phyloP scores from a whole-genome alignment of 2,797 vertebrate species.

The Anas georgica region DNA sequence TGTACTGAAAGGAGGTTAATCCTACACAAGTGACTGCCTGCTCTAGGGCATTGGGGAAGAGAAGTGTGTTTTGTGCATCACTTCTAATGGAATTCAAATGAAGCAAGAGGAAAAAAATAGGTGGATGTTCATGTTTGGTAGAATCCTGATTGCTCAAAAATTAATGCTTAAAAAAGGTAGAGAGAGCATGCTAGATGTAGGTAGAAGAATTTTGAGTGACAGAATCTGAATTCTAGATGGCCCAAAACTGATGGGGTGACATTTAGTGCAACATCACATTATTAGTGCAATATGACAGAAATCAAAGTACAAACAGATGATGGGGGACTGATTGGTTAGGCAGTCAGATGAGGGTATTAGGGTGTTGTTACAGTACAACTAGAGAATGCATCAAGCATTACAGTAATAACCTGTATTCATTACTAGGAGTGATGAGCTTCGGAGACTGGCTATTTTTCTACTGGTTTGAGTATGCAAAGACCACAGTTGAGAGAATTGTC shows the following conservation, averaged over 20 bases:
- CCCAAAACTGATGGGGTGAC: neutral
- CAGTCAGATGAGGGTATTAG: neutral
- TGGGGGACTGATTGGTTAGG: neutral
- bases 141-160: neutral
- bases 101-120: neutral
- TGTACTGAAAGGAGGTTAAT: neutral
- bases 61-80: neutral
- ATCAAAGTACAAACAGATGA: neutral
- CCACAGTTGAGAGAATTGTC: neutral
- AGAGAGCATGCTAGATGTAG: neutral
- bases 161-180: neutral
- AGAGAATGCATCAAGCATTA: neutral
- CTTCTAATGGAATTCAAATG: neutral
- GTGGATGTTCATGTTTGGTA: neutral
- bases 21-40: neutral
- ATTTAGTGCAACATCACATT: neutral
- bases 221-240: neutral
- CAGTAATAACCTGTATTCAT: neutral
- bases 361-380: neutral
- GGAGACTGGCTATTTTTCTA: neutral
- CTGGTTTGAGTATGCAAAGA: neutral
- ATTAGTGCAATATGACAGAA: neutral
- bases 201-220: neutral
- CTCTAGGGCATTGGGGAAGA: neutral
- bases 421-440: neutral